Evolutionary conservation across 2,888 invertebrate species (phyloP), one percentile per base, ranked within the genome.

Genomic region (Polymixis lichenea): DNA sequence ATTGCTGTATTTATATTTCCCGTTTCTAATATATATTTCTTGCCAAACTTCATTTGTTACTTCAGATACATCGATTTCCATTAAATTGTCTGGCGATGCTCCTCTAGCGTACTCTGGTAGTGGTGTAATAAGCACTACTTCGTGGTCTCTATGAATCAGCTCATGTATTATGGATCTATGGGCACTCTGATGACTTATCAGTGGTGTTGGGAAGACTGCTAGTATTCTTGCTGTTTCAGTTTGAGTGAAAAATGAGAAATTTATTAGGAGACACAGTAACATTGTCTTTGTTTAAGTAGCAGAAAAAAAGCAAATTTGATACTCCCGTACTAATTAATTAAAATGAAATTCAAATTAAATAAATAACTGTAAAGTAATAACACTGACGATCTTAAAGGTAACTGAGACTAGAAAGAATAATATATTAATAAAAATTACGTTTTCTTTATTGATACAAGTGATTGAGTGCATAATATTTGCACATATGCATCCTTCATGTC

Each of bases 11-110:
- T 68, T 60, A 11, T 68, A 3, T 15, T 69, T 78, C 5, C 53
- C 46, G 7, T 51, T 56, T 32, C 62, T 25, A 25, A 19, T 58
- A 25, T 69, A 58, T 13, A 9, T 69, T 32, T 84, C 65, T 53
- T 79, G 25, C 81, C 81, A 81, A 22, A 84, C 13, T 66, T 69
- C 53, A 25, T 53, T 72, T 79, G 84, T 79, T 32, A 61, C 79
- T 46, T 72, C 66, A 9, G 81, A 81, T 1, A 81, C 81, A 56
- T 81, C 84, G 8, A 81, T 81, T 81, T 81, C 81, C 64, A 79
- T 84, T 60, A 81, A 22, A 22, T 81, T 66, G 22, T 78, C 84
- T 32, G 84, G 84, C 46, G 80, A 72, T 11, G 15, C 51, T 61
- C 72, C 72, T 72, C 17, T 61, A 13, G 84, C 46, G 46, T 79